Conservation (phyloP, 2,797 vertebrate species). For the Leuciscus waleckii region DNA sequence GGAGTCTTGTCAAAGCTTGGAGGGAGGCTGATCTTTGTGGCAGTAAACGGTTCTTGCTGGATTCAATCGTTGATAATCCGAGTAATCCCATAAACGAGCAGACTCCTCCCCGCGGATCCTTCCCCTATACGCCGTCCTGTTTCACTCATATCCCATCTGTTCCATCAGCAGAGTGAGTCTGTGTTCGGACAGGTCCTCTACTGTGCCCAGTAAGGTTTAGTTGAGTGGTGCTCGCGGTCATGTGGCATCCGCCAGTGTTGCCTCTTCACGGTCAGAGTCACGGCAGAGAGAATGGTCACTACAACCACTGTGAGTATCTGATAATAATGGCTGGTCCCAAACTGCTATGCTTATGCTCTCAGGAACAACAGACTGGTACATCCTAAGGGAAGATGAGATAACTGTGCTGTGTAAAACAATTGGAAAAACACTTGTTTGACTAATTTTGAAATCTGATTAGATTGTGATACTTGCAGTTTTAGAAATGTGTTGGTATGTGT, state of each 20-base stretch:
- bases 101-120: constrained; percentile 50
- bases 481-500: background rate
- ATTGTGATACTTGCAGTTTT: background rate
- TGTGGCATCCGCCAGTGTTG: constrained; percentile 74
- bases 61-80: constrained; percentile 81
- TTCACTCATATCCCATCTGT: constrained; percentile 34
- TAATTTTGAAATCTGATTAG: background rate
- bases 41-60: constrained; percentile 75
- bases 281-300: constrained; percentile 65
- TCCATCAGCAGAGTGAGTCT: background rate
- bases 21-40: constrained; percentile 71
- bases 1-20: constrained; percentile 10
- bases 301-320: constrained; percentile 73
- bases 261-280: constrained; percentile 66
- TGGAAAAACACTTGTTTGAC: constrained; percentile 1
- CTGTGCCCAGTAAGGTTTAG: constrained; percentile 16
- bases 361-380: background rate
- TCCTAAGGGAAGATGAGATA: background rate
- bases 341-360: background rate
- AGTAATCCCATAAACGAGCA: constrained; percentile 78
- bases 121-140: constrained; percentile 19
- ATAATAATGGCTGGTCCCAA: background rate
- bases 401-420: background rate
- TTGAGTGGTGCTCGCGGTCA: constrained; percentile 50
- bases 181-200: constrained; percentile 16